phyloP scores from a whole-genome alignment of 2,888 invertebrate species.

The Caenorhabditis macrosperma region DNA sequence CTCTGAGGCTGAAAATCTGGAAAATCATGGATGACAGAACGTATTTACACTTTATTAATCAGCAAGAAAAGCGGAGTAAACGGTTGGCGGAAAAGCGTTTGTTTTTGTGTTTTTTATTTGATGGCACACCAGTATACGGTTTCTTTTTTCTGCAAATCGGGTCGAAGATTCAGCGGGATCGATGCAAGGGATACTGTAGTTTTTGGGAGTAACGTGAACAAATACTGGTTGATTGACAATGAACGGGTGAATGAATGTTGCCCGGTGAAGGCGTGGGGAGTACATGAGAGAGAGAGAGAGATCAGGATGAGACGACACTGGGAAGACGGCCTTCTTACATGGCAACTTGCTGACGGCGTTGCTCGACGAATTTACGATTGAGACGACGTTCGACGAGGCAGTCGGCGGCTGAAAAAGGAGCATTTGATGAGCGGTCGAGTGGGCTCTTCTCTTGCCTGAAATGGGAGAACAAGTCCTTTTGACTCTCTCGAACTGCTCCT shows the following conservation, averaged over 20 bases:
- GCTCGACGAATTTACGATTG: conserved; percentile 61
- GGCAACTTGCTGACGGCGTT: conserved; percentile 63
- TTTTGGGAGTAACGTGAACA: conserved; percentile 26
- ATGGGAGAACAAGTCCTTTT: conserved; percentile 59
- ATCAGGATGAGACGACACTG: conserved; percentile 22
- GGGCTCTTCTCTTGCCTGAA: conserved; percentile 37
- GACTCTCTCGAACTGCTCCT: conserved; percentile 60
- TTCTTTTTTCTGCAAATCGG: conserved; percentile 29
- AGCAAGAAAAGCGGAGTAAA: conserved; percentile 4
- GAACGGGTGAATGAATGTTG: conserved; percentile 47
- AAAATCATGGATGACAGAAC: background rate
- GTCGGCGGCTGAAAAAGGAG: conserved; percentile 63
- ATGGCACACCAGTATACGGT: conserved; percentile 32
- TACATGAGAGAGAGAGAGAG: conserved; percentile 38
- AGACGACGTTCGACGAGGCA: conserved; percentile 65
- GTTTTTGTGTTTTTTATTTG: conserved; percentile 26
- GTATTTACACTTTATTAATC: conserved; percentile 42
- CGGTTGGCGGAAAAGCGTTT: background rate
- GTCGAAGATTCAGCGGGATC: conserved; percentile 5
- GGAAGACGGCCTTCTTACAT: conserved; percentile 61
- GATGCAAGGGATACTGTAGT: background rate
- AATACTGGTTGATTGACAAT: conserved; percentile 42
- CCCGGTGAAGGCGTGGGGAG: conserved; percentile 26
- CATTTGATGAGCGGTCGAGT: background rate
- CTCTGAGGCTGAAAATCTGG: conserved; percentile 23